phyloP scores from a whole-genome alignment of 2,888 invertebrate species.

The Xylocampa areola region DNA sequence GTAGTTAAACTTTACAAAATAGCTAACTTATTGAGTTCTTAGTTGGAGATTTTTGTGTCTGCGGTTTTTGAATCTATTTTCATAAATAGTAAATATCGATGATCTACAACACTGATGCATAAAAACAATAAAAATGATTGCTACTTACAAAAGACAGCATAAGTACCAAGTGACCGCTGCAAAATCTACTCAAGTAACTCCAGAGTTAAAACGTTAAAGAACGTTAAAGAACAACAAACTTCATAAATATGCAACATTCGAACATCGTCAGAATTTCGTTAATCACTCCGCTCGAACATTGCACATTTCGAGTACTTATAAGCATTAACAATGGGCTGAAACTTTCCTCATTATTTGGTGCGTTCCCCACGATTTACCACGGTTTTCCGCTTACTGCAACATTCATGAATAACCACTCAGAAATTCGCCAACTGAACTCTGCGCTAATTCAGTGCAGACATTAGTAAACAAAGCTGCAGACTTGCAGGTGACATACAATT shows the following conservation, averaged over 20 bases:
- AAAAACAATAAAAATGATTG: no score
- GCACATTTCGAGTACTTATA: conserved; percentile 55
- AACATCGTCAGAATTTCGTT: conserved; percentile 44
- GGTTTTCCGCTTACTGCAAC: conserved; percentile 56
- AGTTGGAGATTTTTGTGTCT: no score
- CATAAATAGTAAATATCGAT: no score
- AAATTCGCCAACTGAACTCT: conserved; percentile 59
- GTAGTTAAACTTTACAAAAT: neutral
- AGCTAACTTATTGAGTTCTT: no score
- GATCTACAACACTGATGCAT: no score
- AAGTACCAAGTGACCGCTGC: neutral
- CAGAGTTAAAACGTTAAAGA: conserved; percentile 5
- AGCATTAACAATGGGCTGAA: conserved; percentile 57
- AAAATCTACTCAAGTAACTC: conserved; percentile 4
- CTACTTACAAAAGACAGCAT: neutral
- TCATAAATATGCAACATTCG: conserved; percentile 27
- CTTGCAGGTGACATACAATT: conserved; percentile 49
- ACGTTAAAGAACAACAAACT: conserved; percentile 46
- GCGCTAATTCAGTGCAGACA: conserved; percentile 68
- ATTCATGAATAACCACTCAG: conserved; percentile 65
- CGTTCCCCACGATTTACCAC: conserved; percentile 56
- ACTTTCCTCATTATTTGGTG: conserved; percentile 62
- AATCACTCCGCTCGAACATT: conserved; percentile 49
- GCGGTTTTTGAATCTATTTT: no score
- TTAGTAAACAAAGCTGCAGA: conserved; percentile 65